Base-by-base conservation (phyloP, 23 tunicate genomes). In the Trididemnum clinides region DNA sequence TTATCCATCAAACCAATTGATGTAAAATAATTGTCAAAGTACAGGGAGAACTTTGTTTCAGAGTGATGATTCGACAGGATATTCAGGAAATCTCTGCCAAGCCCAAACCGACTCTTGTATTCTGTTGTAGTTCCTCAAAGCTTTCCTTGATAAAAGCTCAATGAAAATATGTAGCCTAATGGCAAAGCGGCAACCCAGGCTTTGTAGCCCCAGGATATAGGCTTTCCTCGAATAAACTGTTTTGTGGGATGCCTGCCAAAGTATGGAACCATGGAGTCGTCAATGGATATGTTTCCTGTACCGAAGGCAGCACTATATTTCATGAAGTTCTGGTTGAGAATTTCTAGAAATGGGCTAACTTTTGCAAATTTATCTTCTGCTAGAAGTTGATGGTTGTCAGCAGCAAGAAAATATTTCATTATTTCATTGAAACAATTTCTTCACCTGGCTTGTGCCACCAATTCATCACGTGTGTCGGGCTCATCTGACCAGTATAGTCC, bases 381-480 rank as follows among this genome's bases (percentile, higher is more conserved):
- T n/a, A n/a, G n/a, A n/a, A n/a, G n/a, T n/a, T n/a, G n/a, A n/a
- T n/a, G n/a, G n/a, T n/a, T n/a, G n/a, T n/a, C 70, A 22, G 70
- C 70, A 18, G 70, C 70, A 21, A 5, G 70, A 5, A 62, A 62
- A 62, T 62, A 62, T 22, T 62, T 62, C 70, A 62, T 62, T 62
- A 62, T 62, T 62, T 62, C 25, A 6, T 62, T 23, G n/a, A 62
- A 62, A 62, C 70, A 26, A 26, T 62, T 62, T 62, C 70, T 62
- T 62, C 25, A 5, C 28, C 15, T 62, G 70, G 25, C 15, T 62
- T 62, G 70, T 62, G 70, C 70, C 70, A 62, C 70, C 70, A 62
- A 62, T 62, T 62, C 70, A 62, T 62, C n/a, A 62, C 70, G 70
- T 22, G 70, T 62, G 70, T 62, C 70, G n/a, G 70, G 70, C 70